Base-by-base conservation (phyloP, 2,797 vertebrate species). In the Muscicapa comitata region DNA sequence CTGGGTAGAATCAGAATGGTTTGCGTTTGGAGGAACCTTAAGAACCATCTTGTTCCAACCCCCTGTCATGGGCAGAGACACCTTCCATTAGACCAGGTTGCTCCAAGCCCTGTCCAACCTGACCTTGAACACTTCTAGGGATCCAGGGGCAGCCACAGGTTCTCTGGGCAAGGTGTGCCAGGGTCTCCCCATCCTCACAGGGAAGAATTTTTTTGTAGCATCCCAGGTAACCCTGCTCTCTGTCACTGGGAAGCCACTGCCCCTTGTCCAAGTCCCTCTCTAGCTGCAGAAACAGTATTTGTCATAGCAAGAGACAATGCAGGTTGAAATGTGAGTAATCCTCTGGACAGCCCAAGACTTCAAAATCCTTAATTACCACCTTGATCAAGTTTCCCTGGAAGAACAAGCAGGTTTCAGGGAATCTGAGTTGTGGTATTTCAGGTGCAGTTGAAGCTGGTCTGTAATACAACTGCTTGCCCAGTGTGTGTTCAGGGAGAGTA, bases 271-370 rank as follows among this genome's bases (percentile, higher is more conserved):
- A 88, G 15, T 61, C 50, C 9, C 10, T 37, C 19, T 37, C 7
- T 9, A 28, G 37, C 31, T 55, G 35, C 19, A 68, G 48, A 82
- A 82, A 61, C 13, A 28, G 0, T 24, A 10, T 18, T 50, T 63
- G 25, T 50, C 0, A 1, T 18, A 10, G 20, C 11, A 35, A 17
- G 33, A 42, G 23, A 17, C 0, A 4, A 5, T 35, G 11, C 13
- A 18, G 17, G 48, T 11, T 17, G 16, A 59, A 57, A 19, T 8
- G 9, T 13, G 16, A 35, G 16, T 3, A 14, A 50, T 42, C 35
- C 7, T 48, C n/a, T 59, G 17, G 17, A 33, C 15, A 37, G 40
- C 48, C 17, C 10, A 2, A 37, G 24, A 23, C 50, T 68, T 81
- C 11, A 9, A 17, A 17, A 66, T 65, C 23, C 31, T 62, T 48